A percentile compares a stretch with the other conserved stretches of the same genome.
phyloP scores from a whole-genome alignment of 2,888 invertebrate genomes.

The Dusona sp. region DNA sequence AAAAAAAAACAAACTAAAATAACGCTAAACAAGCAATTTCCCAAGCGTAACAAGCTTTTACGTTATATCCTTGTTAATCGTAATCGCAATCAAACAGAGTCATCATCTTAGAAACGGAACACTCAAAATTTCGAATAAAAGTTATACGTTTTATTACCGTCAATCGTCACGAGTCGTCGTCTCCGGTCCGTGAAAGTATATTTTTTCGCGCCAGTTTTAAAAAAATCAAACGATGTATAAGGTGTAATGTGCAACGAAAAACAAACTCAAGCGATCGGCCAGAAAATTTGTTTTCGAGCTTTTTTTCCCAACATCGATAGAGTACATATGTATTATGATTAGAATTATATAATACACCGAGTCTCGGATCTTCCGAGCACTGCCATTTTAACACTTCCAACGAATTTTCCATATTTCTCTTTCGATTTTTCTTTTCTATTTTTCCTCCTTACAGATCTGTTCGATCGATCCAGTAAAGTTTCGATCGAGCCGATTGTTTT shows the following conservation, averaged over 20 bases:
- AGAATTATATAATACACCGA: conserved; percentile 53
- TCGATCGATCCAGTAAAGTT: conserved; percentile 32
- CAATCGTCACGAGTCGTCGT: background rate
- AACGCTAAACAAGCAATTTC: background rate
- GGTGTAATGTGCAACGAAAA: conserved; percentile 39
- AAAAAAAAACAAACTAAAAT: too few species aligned
- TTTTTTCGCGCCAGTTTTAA: background rate
- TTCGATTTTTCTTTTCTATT: conserved; percentile 1
- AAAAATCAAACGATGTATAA: conserved; percentile 36
- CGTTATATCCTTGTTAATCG: background rate
- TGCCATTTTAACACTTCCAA: conserved; percentile 67
- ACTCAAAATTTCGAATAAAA: background rate
- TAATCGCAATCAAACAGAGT: background rate
- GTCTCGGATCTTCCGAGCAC: conserved; percentile 63
- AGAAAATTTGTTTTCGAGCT: conserved; percentile 53
- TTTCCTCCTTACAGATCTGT: conserved; percentile 36
- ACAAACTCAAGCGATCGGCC: conserved; percentile 49
- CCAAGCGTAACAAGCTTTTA: background rate
- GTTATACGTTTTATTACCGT: background rate
- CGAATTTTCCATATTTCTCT: conserved; percentile 33
- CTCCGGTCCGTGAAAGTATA: background rate
- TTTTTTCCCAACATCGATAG: conserved; percentile 43
- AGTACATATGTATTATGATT: conserved; percentile 56
- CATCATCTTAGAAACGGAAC: background rate
- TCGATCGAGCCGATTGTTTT: conserved; percentile 48